Evolutionary conservation across 1,140 invertebrate species (phyloP), one percentile per base, ranked within the genome.

Genomic region (Ceratina calcarata): DNA sequence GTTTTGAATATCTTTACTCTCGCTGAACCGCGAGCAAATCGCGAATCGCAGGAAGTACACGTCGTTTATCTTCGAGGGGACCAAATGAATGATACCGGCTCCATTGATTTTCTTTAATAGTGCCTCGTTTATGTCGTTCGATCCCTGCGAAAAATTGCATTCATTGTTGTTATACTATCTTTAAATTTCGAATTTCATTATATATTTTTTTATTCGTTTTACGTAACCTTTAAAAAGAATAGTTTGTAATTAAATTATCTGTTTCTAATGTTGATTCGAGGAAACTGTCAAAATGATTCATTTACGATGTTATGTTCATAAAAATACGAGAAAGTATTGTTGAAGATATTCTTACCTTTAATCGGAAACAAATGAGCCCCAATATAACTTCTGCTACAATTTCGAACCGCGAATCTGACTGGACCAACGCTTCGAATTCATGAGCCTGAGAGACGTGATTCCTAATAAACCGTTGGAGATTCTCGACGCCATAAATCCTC

Each of bases 281-380:
- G 37, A 45, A 10, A 45, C 8, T 45, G 37, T 45, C 7, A 45
- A 32, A 32, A 32, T 32, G 4, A 32, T 32, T 32, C 2, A 0
- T 45, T 45, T 45, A 6, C 37, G 37, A 45, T 45, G 0, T 12
- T 24, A 45, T 7, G 2, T 12, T 60, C 18, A 60, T 22, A 22
- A 60, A 20, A 60, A 60, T 8, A 24, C 10, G 16, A 58, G 45
- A n/a, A 32, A 65, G 32, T n/a, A 12, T 68, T 32, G 51, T 51
- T 18, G 20, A 22, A 13, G 13, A 45, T 66, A 22, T 45, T 74
- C 37, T 85, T 92, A 96, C 96, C 94, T 98, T 99, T 2, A 99
- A 90, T 78, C 98, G 95, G 93, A 99, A 99, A 90, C 98, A 99
- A 67, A 99, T 98, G 2, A 99, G 93, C 4, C 98, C 98, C 94